Base-by-base conservation (phyloP, 2,113 vertebrate genomes). In the Erpornis zantholeuca region DNA sequence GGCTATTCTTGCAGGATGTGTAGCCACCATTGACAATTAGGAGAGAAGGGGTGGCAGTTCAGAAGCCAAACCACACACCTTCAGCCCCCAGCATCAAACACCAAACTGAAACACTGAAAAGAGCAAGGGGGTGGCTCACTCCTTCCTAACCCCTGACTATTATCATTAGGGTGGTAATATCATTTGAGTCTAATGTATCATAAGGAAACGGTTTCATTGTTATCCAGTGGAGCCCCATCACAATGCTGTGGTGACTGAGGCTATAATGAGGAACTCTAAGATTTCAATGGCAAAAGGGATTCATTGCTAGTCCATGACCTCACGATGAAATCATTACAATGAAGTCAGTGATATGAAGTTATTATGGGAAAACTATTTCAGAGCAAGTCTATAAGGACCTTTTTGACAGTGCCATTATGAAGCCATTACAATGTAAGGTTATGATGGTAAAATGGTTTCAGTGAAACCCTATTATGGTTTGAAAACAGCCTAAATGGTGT, bases 311-410 rank as follows among this genome's bases (percentile, higher is more conserved):
- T 92, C 92, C 88, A 44, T 91, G 94, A 94, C 92, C 97, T 95
- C 92, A 81, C 21, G 20, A 90, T 90, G 94, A 96, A 96, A 91
- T 95, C 96, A 96, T 93, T 96, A 93, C 86, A 96, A 84, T 94
- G 87, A 79, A 90, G 92, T 86, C 86, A 86, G 77, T 94, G 57
- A 92, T 92, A 78, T 23, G 82, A 96, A 96, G 88, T 95, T 96
- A 78, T 94, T 97, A 96, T 56, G 38, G 75, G 50, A 83, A 96
- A 96, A 94, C 81, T 76, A 52, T 92, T 97, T 86, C 84, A 65
- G 73, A 75, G 60, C 53, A 86, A 92, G 81, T 95, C 86, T 88
- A 14, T 85, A 92, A 96, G 75, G 71, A 90, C 50, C 25, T 88
- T 90, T 94, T 68, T 56, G 84, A 93, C 4, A 22, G 56, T 66